Conservation (phyloP, 2,888 invertebrate genomes). For the Schizaphis graminum region DNA sequence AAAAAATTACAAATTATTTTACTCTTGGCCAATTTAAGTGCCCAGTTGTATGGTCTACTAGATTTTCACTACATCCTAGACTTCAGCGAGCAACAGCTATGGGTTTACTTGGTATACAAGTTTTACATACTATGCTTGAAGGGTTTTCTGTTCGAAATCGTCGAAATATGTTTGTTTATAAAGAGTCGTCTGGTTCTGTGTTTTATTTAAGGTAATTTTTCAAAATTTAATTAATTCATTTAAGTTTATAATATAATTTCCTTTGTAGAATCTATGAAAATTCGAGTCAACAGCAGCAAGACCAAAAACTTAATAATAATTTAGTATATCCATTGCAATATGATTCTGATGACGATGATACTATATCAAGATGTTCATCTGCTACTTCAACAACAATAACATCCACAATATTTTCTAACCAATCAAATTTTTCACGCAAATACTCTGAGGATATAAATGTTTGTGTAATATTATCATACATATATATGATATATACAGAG, state of each 20-base stretch:
- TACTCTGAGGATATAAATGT: constrained; percentile 41
- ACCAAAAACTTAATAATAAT: constrained; percentile 44
- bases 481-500: background rate
- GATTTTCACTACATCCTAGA: constrained; percentile 80
- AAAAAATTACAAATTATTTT: constrained; percentile 71
- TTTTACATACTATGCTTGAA: constrained; percentile 77
- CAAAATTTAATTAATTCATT: background rate
- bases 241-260: background rate
- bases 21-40: constrained; percentile 81
- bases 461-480: background rate
- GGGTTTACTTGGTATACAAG: constrained; percentile 77
- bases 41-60: constrained; percentile 80
- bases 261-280: constrained; percentile 52
- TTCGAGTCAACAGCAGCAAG: constrained; percentile 40
- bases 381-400: constrained; percentile 54
- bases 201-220: constrained; percentile 74
- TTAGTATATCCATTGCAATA: constrained; percentile 23
- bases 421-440: constrained; percentile 37
- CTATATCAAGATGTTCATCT: constrained; percentile 58
- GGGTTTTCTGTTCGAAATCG: constrained; percentile 81
- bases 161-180: constrained; percentile 83
- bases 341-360: constrained; percentile 51
- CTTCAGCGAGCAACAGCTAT: constrained; percentile 77
- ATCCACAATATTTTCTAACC: constrained; percentile 21
- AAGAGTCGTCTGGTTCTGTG: constrained; percentile 76